Conservation (phyloP, 2,888 invertebrate species). For the Melipona bicolor region DNA sequence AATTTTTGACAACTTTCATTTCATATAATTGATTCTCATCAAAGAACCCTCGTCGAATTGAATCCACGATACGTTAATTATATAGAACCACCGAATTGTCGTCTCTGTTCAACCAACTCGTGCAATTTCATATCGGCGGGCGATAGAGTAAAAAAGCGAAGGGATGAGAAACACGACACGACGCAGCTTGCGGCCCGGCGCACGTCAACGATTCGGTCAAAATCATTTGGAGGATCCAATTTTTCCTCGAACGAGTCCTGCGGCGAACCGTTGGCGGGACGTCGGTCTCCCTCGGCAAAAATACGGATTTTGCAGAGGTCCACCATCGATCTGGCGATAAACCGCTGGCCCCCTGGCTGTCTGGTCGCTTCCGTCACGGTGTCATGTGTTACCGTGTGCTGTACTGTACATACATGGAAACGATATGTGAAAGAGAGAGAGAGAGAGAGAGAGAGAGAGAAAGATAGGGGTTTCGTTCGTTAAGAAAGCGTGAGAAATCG, state of each 20-base stretch:
- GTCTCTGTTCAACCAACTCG: background rate
- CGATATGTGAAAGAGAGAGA: background rate
- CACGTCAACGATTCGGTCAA: background rate
- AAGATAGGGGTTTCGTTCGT: conserved; percentile 2
- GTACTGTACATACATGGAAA: too few species aligned
- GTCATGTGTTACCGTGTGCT: conserved; percentile 37
- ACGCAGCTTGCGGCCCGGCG: background rate
- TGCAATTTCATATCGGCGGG: background rate
- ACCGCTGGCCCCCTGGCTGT: conserved; percentile 39
- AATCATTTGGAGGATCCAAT: conserved; percentile 12
- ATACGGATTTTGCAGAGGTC: conserved; percentile 17
- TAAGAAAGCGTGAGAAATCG: background rate
- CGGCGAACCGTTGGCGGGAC: background rate
- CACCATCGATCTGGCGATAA: conserved; percentile 31
- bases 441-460: too few species aligned
- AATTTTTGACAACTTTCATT: too few species aligned
- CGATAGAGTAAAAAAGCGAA: background rate
- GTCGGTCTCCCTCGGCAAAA: conserved; percentile 14
- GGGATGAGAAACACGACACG: background rate
- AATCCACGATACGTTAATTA: background rate
- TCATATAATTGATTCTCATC: too few species aligned
- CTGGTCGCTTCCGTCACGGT: conserved; percentile 30
- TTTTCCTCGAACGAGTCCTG: conserved; percentile 9
- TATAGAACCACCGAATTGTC: background rate
- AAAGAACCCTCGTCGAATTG: background rate